Evolutionary conservation across 2,797 vertebrate species (phyloP).

Genomic region (Linurgus olivaceus): DNA sequence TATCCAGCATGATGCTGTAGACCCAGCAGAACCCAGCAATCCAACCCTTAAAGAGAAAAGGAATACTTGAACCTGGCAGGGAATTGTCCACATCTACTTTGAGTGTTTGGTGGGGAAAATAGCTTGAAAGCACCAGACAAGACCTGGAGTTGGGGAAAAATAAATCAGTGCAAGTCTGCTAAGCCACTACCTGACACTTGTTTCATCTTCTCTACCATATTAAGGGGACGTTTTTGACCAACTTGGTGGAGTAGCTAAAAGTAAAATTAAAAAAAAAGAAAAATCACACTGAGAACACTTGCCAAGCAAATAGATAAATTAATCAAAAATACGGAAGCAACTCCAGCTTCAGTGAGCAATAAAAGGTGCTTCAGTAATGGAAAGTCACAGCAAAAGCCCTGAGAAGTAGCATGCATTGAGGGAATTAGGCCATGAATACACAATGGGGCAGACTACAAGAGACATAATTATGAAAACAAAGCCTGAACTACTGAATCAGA

Average conservation of each 20-base stretch:
- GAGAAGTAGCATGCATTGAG: not conserved
- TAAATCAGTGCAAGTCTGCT: slow-evolving; percentile 51
- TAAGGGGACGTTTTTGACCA: not conserved
- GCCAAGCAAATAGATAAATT: not conserved
- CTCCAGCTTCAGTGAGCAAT: not conserved
- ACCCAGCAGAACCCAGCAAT: slow-evolving; percentile 64
- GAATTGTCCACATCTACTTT: slow-evolving; percentile 62
- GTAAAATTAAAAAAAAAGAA: not conserved
- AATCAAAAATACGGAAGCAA: not conserved
- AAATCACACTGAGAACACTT: not conserved
- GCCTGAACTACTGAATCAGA: not conserved
- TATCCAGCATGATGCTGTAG: slow-evolving; percentile 37
- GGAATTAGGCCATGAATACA: not conserved
- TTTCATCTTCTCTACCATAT: not conserved
- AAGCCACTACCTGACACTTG: slow-evolving; percentile 6
- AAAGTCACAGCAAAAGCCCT: not conserved
- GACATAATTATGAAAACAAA: not conserved
- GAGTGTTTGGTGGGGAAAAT: slow-evolving; percentile 57
- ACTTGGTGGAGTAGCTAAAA: not conserved
- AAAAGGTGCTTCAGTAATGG: not conserved
- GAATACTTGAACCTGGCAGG: slow-evolving; percentile 63
- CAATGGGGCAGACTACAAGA: not conserved
- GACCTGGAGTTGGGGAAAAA: slow-evolving; percentile 66
- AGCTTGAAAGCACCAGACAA: slow-evolving; percentile 59
- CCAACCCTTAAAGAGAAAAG: slow-evolving; percentile 56